Evolutionary conservation across 1,140 invertebrate species (phyloP), one percentile per base, ranked within the genome.

Genomic region (Hormaphis cornu): DNA sequence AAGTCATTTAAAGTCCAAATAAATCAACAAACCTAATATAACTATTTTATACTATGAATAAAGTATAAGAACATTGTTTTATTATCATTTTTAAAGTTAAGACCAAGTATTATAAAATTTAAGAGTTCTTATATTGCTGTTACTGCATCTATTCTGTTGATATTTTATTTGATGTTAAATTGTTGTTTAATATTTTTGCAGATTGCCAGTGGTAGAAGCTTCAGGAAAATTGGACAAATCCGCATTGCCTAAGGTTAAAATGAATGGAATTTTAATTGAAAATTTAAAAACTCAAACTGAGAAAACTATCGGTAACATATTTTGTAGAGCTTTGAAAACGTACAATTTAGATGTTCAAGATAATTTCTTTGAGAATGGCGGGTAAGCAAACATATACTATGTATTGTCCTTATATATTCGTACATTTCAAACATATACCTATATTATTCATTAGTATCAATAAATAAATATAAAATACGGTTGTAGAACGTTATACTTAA

Each of bases 321-420:
- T 74, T 74, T 71, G 74, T 42, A 59, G 71, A 40, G 42, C 73
- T 16, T 48, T 75, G 40, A 72, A 74, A 46, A 44, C 75, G 0
- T 61, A 30, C 18, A 70, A 46, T 10, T 26, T 75, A 14, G 75
- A 75, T 54, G 37, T 70, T 28, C 50, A 73, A 12, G 75, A 75
- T 66, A 75, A 72, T 71, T 75, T 75, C 58, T 75, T 75, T 48
- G 74, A 75, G 22, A 58, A 75, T 28, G 75, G 75, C 50, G 75
- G 81, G 74, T 75, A 69, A 72, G 70, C 70, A 28, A n/a, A 42
- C 1, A 42, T n/a, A 42, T 6, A 42, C n/a, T 33, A 42, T n/a
- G 28, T 33, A 54, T 33, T 35, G 20, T 44, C 1, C 20, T 44
- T 18, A 18, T 42, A 42, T n/a, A n/a, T n/a, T n/a, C n/a, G n/a